Conservation (phyloP, 1,140 invertebrate genomes). For the Procambarus virginalis region DNA sequence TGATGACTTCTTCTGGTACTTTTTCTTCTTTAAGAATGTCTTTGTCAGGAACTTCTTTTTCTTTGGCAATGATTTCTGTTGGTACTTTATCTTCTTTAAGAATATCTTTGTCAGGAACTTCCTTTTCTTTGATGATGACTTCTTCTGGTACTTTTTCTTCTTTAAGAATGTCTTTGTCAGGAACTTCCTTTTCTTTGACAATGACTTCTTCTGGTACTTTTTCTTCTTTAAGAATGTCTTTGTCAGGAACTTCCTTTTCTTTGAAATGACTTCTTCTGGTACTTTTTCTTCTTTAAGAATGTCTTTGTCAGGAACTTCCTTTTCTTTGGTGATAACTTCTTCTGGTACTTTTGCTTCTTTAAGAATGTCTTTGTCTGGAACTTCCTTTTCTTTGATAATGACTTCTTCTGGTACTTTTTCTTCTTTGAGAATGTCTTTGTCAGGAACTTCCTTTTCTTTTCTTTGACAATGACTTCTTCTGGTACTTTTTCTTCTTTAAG, state of each 20-base stretch:
- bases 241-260: slow-evolving; percentile 31
- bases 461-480: too few relatives aligned
- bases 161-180: slow-evolving; percentile 28
- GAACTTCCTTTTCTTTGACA: slow-evolving; percentile 27
- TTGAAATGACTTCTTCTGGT: slow-evolving; percentile 44
- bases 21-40: slow-evolving; percentile 1
- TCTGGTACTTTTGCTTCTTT: too few relatives aligned
- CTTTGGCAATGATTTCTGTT: neutral
- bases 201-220: neutral
- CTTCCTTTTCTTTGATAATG: too few relatives aligned
- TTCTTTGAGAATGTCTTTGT: too few relatives aligned
- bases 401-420: too few relatives aligned
- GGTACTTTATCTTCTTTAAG: slow-evolving; percentile 62
- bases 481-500: too few relatives aligned
- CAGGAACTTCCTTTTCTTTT: too few relatives aligned
- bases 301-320: too few relatives aligned
- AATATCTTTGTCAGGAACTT: too few relatives aligned
- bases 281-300: slow-evolving; percentile 32
- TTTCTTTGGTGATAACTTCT: too few relatives aligned
- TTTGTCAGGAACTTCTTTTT: neutral
- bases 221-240: neutral
- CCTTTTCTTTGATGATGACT: too few relatives aligned
- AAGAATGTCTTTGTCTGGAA: too few relatives aligned
- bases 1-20: neutral
- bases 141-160: slow-evolving; percentile 43